These are phyloP conservation scores for Anguilla pacifica DNA, from an alignment of 2,797 vertebrate species.

Conservation along the genomic window DNA sequence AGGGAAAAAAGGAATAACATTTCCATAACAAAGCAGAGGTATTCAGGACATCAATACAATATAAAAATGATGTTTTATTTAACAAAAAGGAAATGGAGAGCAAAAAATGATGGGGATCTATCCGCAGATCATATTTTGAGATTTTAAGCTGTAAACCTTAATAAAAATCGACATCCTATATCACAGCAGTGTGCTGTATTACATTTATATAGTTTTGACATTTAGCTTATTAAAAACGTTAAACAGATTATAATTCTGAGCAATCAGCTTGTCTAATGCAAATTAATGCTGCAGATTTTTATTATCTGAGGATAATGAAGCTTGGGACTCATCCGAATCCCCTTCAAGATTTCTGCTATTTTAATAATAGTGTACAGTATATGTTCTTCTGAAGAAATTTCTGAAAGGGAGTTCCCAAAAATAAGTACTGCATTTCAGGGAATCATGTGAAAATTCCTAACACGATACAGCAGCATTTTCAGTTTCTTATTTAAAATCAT, in stretches of 20 bases:
- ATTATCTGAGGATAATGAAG: not conserved
- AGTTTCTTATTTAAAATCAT: too few species aligned
- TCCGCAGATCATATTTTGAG: not conserved
- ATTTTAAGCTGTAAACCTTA: not conserved
- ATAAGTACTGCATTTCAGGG: not conserved
- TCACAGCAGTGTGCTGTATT: not conserved
- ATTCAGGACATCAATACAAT: not conserved
- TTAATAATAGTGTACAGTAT: not conserved
- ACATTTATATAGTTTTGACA: not conserved
- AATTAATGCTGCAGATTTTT: not conserved
- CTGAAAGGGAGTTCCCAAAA: not conserved
- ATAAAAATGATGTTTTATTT: not conserved
- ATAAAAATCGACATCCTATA: not conserved
- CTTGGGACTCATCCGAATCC: not conserved
- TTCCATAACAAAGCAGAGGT: not conserved
- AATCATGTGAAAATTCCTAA: not conserved
- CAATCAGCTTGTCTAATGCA: too few species aligned
- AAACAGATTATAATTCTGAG: not conserved
- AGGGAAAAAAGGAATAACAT: too few species aligned
- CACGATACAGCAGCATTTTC: not conserved
- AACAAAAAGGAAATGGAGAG: not conserved
- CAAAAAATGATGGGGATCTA: not conserved
- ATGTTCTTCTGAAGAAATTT: not conserved
- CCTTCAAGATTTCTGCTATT: not conserved
- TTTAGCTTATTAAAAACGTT: not conserved